A percentile compares a stretch with the other conserved stretches of the same genome.
phyloP scores from a whole-genome alignment of 2,888 invertebrate genomes.

The Rhyacophila evoluta region DNA sequence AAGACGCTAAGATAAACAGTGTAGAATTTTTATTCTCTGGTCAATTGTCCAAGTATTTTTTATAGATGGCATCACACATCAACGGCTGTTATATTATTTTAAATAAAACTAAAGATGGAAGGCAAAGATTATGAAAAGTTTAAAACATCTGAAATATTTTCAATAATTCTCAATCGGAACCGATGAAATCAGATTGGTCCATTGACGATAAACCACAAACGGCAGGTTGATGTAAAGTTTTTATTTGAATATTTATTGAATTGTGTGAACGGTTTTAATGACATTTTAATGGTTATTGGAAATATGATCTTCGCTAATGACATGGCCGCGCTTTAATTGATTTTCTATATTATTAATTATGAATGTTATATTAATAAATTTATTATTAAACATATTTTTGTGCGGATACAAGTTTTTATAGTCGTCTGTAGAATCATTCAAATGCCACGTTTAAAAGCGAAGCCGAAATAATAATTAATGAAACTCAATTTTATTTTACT shows the following conservation, averaged over 20 bases:
- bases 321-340: background rate
- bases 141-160: background rate
- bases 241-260: conserved; percentile 24
- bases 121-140: too few relatives aligned
- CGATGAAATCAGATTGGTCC: conserved; percentile 2
- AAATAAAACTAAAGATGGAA: too few relatives aligned
- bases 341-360: background rate
- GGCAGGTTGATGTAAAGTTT: conserved; percentile 14
- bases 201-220: background rate
- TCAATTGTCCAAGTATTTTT: too few relatives aligned
- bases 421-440: too few relatives aligned
- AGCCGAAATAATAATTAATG: too few relatives aligned
- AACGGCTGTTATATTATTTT: too few relatives aligned
- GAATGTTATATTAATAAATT: background rate
- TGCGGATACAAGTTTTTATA: background rate
- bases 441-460: too few relatives aligned
- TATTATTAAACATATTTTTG: background rate
- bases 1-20: too few relatives aligned
- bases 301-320: background rate
- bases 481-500: too few relatives aligned
- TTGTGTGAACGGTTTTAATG: background rate
- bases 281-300: conserved; percentile 19
- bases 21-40: too few relatives aligned
- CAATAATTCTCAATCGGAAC: background rate
- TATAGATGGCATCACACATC: too few relatives aligned